phyloP scores from a whole-genome alignment of 2,797 vertebrate genomes.

The Scyliorhinus canicula region DNA sequence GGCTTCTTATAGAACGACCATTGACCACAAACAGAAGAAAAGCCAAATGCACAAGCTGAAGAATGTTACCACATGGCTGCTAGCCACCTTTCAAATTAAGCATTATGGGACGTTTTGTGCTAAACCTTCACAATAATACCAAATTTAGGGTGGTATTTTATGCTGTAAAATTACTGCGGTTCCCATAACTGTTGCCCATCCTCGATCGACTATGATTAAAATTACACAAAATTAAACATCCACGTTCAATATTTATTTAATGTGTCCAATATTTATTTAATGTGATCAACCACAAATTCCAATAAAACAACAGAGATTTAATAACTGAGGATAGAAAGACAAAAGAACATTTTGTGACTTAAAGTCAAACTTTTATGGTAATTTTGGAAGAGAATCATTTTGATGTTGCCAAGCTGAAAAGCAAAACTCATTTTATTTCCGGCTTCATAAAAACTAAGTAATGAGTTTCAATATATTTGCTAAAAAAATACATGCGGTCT shows the following conservation, averaged over 20 bases:
- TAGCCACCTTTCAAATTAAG: neutral
- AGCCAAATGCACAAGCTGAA: conserved; percentile 19
- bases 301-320: conserved; percentile 9
- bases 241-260: too few relatives aligned
- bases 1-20: conserved; percentile 22
- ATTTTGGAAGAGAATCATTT: neutral
- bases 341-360: conserved; percentile 6
- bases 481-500: neutral
- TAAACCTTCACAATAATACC: neutral
- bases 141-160: neutral
- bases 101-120: neutral
- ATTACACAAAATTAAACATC: too few relatives aligned
- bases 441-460: neutral
- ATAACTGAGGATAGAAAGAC: neutral
- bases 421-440: neutral
- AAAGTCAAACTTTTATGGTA: neutral
- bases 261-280: neutral
- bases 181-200: neutral
- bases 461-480: neutral
- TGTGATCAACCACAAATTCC: neutral
- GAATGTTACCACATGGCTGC: neutral
- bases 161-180: neutral
- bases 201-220: neutral
- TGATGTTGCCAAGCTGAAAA: neutral
- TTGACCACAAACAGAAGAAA: neutral